These are phyloP conservation scores for Planococcus citri DNA, from an alignment of 1,140 invertebrate species.

Conservation along the genomic window DNA sequence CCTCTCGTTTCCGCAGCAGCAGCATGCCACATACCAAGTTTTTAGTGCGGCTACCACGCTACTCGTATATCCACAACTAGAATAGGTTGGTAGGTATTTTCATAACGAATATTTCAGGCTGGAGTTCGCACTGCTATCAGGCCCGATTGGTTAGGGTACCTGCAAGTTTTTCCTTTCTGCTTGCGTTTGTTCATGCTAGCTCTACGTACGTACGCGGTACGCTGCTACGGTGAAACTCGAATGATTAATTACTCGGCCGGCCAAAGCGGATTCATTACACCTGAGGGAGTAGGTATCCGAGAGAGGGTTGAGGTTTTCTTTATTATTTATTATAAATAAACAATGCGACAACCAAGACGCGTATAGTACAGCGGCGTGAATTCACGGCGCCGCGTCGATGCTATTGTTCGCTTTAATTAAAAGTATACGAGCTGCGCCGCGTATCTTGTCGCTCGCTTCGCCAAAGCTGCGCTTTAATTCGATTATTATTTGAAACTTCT, in stretches of 20 bases:
- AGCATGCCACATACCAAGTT: no score
- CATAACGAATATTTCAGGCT: no score
- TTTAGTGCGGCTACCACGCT: no score
- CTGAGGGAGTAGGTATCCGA: conserved; percentile 12
- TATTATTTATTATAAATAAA: conserved; percentile 13
- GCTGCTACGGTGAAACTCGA: background rate
- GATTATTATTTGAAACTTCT: no score
- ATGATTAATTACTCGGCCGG: conserved; percentile 8
- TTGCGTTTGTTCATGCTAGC: background rate
- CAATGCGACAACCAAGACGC: background rate
- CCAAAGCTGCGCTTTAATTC: no score
- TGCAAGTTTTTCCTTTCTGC: no score
- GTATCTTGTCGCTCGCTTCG: no score
- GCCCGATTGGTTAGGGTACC: no score
- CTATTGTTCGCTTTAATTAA: conserved; percentile 16
- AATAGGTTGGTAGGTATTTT: no score
- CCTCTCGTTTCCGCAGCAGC: no score
- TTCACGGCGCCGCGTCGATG: conserved; percentile 1
- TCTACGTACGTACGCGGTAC: background rate
- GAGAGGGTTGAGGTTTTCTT: conserved; percentile 12
- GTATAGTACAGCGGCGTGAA: conserved; percentile 11
- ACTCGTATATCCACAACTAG: no score
- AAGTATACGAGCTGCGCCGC: background rate
- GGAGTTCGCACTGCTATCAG: no score
- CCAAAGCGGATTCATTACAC: conserved; percentile 19